These are phyloP conservation scores for Panagrolaimus sp. DNA, from an alignment of 1,140 invertebrate species.

Conservation along the genomic window DNA sequence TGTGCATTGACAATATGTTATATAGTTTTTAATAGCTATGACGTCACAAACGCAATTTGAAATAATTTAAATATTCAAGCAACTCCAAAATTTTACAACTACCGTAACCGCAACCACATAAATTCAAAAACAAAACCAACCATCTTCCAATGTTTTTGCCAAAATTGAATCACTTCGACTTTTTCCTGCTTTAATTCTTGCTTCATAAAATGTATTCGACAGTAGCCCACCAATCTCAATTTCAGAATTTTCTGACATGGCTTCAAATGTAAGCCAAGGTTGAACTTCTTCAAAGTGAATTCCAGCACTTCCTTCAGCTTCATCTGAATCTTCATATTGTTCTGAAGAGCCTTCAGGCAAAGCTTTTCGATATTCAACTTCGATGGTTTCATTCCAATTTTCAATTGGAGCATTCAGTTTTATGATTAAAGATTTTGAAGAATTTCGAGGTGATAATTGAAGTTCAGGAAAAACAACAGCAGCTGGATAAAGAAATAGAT, in stretches of 20 bases:
- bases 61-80: neutral
- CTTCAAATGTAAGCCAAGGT: no score
- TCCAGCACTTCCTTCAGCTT: neutral
- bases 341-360: no score
- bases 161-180: neutral
- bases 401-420: neutral
- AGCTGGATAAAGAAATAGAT: neutral
- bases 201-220: neutral
- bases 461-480: conserved; percentile 11
- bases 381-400: neutral
- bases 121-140: neutral
- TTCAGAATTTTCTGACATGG: neutral
- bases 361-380: neutral
- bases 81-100: neutral
- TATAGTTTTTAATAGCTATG: no score
- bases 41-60: no score
- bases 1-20: no score
- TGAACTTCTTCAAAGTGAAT: neutral
- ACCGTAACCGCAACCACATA: neutral
- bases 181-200: neutral
- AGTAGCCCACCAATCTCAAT: neutral
- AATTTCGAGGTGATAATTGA: neutral
- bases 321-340: neutral
- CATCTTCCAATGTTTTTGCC: conserved; percentile 2
- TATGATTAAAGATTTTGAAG: neutral